Evolutionary conservation across 2,113 vertebrate genomes (phyloP), one percentile per base, ranked within the genome.

Genomic region (Syrmaticus mikado): DNA sequence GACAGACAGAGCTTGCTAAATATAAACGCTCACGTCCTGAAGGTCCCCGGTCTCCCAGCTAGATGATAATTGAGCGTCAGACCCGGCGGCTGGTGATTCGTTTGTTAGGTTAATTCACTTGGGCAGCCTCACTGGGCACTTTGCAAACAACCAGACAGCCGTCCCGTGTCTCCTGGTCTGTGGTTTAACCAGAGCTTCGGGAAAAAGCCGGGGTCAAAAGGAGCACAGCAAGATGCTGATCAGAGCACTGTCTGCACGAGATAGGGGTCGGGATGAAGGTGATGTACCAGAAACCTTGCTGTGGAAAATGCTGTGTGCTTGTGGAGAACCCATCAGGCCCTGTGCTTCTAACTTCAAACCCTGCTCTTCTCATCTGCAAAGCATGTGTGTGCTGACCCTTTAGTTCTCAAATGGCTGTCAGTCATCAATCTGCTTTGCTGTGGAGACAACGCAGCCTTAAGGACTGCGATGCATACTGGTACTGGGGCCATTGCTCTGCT

Each of bases 401-500:
- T 24, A n/a, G 40, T 4, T 45, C 43, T 36, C 68, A 22, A 34
- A 48, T 25, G 30, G 40, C 57, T 71, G 77, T 22, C 43, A 4
- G 50, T 2, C 25, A 77, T 32, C 50, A 4, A n/a, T 2, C n/a
- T 32, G 53, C n/a, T 22, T 72, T 1, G 2, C 36, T 65, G 50
- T 38, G 22, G 32, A 38, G 8, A 40, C n/a, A 28, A 53, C 32
- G 11, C 50, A 40, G 70, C 68, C 43, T 8, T 36, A 4, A 27
- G 15, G 7, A 10, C 41, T 2, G 0, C n/a, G 9, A 13, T n/a
- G 38, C 22, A 3, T 7, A 1, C 21, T 9, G 32, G 12, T 46
- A 34, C 25, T 3, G 15, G 61, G 10, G 40, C 8, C 15, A 0
- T 41, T 25, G 21, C 1, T 58, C 34, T 8, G 36, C 27, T 19